Evolutionary conservation across 1,140 invertebrate genomes (phyloP).

Genomic region (Vollenhovia emeryi): DNA sequence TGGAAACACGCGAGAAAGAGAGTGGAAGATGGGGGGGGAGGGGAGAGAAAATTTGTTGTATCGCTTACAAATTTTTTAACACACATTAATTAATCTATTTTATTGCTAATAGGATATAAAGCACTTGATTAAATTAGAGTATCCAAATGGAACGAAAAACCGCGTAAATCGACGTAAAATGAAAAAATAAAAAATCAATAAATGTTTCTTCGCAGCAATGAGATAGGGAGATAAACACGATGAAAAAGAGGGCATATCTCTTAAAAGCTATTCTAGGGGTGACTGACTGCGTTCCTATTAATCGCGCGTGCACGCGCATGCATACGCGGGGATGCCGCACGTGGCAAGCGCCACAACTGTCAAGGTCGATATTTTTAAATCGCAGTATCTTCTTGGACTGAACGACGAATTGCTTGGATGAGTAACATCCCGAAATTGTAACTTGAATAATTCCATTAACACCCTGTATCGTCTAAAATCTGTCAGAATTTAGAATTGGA

Average conservation of each 20-base stretch:
- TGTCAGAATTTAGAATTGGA: not conserved
- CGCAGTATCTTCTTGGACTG: not conserved
- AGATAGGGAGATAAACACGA: not conserved
- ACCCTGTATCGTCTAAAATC: not conserved
- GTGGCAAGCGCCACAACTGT: conserved; percentile 23
- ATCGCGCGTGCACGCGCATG: not conserved
- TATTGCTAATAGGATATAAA: not conserved
- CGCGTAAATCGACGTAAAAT: not conserved
- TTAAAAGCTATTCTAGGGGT: conserved; percentile 10
- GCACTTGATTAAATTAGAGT: not conserved
- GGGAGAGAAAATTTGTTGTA: not conserved
- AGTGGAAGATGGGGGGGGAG: not conserved
- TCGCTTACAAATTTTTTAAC: not conserved
- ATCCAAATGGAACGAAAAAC: not conserved
- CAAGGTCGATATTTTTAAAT: conserved; percentile 73
- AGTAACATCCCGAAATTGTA: conserved; percentile 9
- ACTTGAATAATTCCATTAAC: not conserved
- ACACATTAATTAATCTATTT: not conserved
- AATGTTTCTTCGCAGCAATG: not conserved
- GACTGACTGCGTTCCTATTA: conserved; percentile 41
- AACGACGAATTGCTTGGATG: conserved; percentile 28
- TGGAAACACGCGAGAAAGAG: not conserved
- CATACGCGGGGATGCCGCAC: not conserved
- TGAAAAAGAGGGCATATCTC: not conserved
- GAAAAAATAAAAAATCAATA: not conserved